Percentiles rank a stretch among this genome's conserved stretches.
Conservation (phyloP, 1,140 invertebrate species). For the Camponotus vicinus region DNA sequence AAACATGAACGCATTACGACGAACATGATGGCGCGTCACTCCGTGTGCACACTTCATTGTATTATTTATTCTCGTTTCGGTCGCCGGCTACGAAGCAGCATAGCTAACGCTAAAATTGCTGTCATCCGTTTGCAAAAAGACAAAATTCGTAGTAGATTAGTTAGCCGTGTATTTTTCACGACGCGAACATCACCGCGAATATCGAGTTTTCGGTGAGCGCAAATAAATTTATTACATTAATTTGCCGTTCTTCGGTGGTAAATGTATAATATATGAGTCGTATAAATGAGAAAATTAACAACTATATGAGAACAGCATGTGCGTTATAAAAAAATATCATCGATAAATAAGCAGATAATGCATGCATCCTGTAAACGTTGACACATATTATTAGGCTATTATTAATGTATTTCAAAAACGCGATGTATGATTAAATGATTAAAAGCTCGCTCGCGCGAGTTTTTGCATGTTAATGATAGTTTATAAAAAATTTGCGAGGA, state of each 20-base stretch:
- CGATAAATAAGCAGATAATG: constrained; percentile 20
- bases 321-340: neutral
- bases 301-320: neutral
- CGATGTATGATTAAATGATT: constrained; percentile 47
- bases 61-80: constrained; percentile 58
- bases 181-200: neutral
- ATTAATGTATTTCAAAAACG: constrained; percentile 34
- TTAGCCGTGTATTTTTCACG: constrained; percentile 17
- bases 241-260: neutral
- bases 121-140: neutral
- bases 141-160: constrained; percentile 1
- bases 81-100: neutral
- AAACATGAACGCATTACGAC: constrained; percentile 61
- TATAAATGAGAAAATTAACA: neutral
- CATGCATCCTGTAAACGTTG: neutral
- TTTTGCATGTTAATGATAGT: constrained; percentile 2
- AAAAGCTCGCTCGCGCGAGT: neutral
- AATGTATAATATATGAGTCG: constrained; percentile 28
- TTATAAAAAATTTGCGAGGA: constrained; percentile 27
- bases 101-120: constrained; percentile 16
- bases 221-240: constrained; percentile 34
- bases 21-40: constrained; percentile 53
- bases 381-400: constrained; percentile 22
- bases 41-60: constrained; percentile 38
- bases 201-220: neutral